Evolutionary conservation across 53 echinoderm and acorn worm genomes (phyloP), one percentile per base, ranked within the genome.

Genomic region (Paelopatides confundens): DNA sequence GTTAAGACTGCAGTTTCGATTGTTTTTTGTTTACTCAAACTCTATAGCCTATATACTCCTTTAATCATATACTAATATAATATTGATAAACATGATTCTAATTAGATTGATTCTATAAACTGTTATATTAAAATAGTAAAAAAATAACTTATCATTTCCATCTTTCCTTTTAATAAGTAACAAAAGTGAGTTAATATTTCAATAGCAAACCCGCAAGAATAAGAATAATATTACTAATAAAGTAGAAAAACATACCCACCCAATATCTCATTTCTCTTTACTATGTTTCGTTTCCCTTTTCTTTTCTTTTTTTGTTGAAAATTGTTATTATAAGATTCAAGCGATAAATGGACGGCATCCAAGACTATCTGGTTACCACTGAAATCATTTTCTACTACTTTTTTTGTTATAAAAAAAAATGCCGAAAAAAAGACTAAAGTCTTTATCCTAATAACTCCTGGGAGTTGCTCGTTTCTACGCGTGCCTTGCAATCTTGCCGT

Each of bases 11-110:
- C n/a, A n/a, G n/a, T n/a, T n/a, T n/a, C n/a, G n/a, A n/a, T n/a
- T 90, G 63, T 97, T 92, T 77, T 97, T 95, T 97, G 93, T 67
- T 18, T 43, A 43, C 12, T 43, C 43, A 43, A 3, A 10, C 12
- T 43, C 12, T 4, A 12, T 43, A 8, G 12, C 8, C 43, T 43
- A 10, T 12, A 43, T 43, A 12, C 12, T 43, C 43, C 43, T 43
- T 43, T 43, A 43, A 43, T 9, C 12, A 43, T 43, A 43, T 43
- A 12, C 43, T 43, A 4, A 0, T 12, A 10, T 43, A 43, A 54
- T 54, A 17, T 54, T 54, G 4, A 54, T n/a, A 54, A 54, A 58
- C 58, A 18, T 15, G 18, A 58, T 23, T n/a, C 24, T 58, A 5
- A 15, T 58, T 23, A 21, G 58, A 21, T 21, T 58, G n/a, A n/a